These are phyloP conservation scores for Chamaetylas fuelleborni DNA, from an alignment of 2,113 vertebrate species.

Conservation along the genomic window DNA sequence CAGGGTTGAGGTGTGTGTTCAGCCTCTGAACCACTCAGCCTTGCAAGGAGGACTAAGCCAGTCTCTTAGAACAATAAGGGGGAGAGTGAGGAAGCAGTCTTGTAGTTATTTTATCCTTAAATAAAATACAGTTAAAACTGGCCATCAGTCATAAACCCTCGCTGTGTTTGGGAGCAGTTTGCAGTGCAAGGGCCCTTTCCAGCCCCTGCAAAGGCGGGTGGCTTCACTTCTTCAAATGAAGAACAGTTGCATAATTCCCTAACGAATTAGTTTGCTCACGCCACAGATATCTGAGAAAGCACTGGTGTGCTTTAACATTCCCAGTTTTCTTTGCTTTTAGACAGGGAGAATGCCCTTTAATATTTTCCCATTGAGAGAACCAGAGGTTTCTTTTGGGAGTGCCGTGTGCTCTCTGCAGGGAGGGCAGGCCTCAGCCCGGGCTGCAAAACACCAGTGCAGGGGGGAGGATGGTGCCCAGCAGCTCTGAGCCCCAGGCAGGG, in stretches of 20 bases:
- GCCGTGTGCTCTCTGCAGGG: background rate
- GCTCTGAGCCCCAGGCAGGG: background rate
- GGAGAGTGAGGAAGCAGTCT: conserved; percentile 70
- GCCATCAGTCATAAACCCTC: background rate
- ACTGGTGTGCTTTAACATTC: accelerated
- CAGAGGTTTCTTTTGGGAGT: background rate
- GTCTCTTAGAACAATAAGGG: conserved; percentile 52
- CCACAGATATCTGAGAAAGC: background rate
- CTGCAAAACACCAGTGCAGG: background rate
- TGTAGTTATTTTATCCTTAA: background rate
- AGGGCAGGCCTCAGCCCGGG: background rate
- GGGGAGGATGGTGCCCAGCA: background rate
- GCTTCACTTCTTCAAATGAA: background rate
- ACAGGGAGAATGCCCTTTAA: background rate
- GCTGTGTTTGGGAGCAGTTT: background rate
- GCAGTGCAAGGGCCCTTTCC: background rate
- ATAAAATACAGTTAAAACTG: conserved; percentile 5
- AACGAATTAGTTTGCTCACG: background rate
- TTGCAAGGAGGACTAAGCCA: background rate
- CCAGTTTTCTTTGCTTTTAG: background rate
- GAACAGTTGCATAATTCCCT: background rate
- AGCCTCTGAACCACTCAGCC: background rate
- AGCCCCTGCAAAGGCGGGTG: background rate
- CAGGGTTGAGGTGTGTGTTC: background rate
- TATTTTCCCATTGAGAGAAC: background rate